Base-by-base conservation (phyloP, 2,888 invertebrate species). In the Taenaris catops region DNA sequence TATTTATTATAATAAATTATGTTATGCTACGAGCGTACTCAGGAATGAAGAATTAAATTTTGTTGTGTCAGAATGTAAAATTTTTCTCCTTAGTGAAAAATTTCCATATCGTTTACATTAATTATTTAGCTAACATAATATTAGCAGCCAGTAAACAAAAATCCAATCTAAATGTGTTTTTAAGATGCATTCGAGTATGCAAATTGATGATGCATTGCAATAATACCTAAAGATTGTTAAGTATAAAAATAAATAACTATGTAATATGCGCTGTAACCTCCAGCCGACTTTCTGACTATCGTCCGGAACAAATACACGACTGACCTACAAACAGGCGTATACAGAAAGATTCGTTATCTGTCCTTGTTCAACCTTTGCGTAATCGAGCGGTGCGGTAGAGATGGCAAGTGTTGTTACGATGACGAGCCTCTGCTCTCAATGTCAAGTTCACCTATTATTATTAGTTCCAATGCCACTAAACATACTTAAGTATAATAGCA, bases 381-480 rank as follows among this genome's bases (percentile, higher is more conserved):
- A 38, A 42, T 52, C 42, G 50, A 26, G 39, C 43, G 34, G 78
- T 58, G 71, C 56, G 72, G 63, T 53, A 63, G 81, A 76, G 83
- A 81, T 55, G 62, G 68, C 61, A 51, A 58, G 63, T 63, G 67
- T 69, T 61, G 72, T 67, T 72, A 63, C 69, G 75, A 75, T 83
- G 84, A 86, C 84, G 84, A 86, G 81, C 79, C 83, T 81, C 78
- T 74, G 68, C 56, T 72, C 78, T 83, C 86, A 84, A 86, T 84
- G 86, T 86, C 86, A 86, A 86, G 86, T 86, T 86, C 86, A 84
- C 74, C 79, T 84, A 81, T 83, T 81, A 83, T 81, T 84, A 83
- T 83, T 84, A 83, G 84, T 76, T 66, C 62, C 84, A 86, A 84
- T 86, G 84, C 84, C 83, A 81, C 75, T 59, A 68, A 78, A 78